These are phyloP conservation scores for Tetramorium parvispinum DNA, from an alignment of 1,140 invertebrate genomes.

Conservation along the genomic window DNA sequence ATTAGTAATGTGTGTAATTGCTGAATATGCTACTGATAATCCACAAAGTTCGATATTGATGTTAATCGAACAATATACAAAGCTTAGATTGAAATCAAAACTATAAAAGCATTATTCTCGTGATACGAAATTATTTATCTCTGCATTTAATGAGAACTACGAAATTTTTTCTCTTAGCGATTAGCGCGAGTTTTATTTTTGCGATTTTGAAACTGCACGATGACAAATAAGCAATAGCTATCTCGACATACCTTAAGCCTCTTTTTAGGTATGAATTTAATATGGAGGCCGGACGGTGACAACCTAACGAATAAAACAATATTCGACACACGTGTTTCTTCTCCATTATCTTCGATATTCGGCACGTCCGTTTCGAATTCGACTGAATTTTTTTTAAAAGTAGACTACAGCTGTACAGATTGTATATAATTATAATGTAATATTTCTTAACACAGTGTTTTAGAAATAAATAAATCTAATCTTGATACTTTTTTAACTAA, in stretches of 20 bases:
- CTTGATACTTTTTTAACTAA: not conserved
- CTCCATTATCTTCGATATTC: slow-evolving; percentile 2
- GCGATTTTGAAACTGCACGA: not conserved
- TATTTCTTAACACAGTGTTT: not conserved
- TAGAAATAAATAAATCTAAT: slow-evolving; percentile 9
- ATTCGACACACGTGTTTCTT: not conserved
- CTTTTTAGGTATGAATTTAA: slow-evolving; percentile 7
- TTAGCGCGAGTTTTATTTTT: not conserved
- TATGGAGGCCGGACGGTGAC: not conserved
- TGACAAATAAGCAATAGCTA: slow-evolving; percentile 6
- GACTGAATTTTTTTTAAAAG: not conserved
- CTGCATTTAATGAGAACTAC: not conserved
- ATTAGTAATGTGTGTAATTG: not conserved
- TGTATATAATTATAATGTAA: not conserved
- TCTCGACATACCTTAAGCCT: not conserved
- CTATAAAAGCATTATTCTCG: not conserved
- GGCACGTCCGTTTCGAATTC: not conserved
- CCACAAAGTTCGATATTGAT: not conserved
- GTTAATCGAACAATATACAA: not conserved
- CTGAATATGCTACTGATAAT: not conserved
- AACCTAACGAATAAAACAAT: slow-evolving; percentile 10
- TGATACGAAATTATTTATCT: not conserved
- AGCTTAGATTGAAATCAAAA: not conserved
- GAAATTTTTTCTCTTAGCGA: not conserved
- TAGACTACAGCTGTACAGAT: not conserved